Conservation (phyloP, 2,888 invertebrate genomes). For the Neria commutata region DNA sequence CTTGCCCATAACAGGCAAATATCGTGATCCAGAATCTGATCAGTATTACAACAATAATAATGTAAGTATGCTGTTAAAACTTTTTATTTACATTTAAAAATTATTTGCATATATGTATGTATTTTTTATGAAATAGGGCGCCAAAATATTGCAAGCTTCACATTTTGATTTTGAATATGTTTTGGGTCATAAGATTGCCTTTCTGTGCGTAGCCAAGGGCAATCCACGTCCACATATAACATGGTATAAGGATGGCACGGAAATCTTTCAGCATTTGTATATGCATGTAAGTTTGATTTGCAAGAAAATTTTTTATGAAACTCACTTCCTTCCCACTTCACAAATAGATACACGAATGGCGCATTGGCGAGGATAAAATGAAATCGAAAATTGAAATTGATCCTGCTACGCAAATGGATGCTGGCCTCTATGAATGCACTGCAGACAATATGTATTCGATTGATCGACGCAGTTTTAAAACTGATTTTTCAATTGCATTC, state of each 20-base stretch:
- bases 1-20: conserved; percentile 85
- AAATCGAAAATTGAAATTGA: conserved; percentile 94
- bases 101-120: not conserved
- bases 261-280: conserved; percentile 88
- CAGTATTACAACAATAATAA: conserved; percentile 89
- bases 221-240: conserved; percentile 90
- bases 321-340: not conserved
- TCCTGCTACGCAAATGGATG: conserved; percentile 95
- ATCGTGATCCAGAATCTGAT: conserved; percentile 87
- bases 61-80: conserved; percentile 19
- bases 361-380: conserved; percentile 78
- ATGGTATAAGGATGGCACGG: conserved; percentile 95
- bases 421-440: conserved; percentile 92
- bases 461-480: conserved; percentile 88
- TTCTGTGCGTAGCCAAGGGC: conserved; percentile 89
- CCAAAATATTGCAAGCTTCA: conserved; percentile 85
- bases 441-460: conserved; percentile 94
- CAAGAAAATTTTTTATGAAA: not conserved
- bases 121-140: conserved; percentile 69
- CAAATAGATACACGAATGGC: conserved; percentile 85
- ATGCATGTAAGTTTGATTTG: conserved; percentile 72
- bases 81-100: not conserved
- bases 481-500: conserved; percentile 89
- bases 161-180: conserved; percentile 94
- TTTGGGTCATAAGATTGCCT: conserved; percentile 91